These are phyloP conservation scores for Muscidifurax raptorellus DNA, from an alignment of 1,140 invertebrate species.

Conservation along the genomic window DNA sequence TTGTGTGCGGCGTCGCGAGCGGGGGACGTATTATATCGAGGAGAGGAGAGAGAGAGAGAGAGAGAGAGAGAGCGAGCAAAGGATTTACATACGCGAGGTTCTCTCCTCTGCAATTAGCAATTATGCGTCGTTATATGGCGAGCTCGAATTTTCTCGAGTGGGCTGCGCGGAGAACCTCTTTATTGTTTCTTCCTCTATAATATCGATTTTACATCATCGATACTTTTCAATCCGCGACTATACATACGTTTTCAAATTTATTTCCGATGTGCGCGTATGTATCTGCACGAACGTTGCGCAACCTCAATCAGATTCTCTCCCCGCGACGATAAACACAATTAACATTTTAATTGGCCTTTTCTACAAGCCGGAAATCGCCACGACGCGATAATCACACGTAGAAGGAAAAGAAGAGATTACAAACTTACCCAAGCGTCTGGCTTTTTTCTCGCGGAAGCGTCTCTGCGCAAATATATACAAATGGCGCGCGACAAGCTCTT, in stretches of 20 bases:
- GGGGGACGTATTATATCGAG: background rate
- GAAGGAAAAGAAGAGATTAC: too few species aligned
- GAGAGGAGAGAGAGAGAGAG: too few species aligned
- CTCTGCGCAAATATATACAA: slow-evolving; percentile 16
- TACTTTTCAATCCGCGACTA: background rate
- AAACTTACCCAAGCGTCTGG: too few species aligned
- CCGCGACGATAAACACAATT: too few species aligned
- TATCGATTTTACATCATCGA: background rate
- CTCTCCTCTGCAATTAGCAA: slow-evolving; percentile 34
- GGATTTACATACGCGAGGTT: slow-evolving; percentile 30
- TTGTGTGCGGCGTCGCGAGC: background rate
- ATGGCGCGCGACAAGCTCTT: slow-evolving; percentile 31
- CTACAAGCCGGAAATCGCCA: too few species aligned
- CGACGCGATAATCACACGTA: too few species aligned
- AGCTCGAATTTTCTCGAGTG: slow-evolving; percentile 21
- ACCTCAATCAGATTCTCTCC: too few species aligned
- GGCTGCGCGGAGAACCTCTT: slow-evolving; percentile 17
- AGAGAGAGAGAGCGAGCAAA: too few species aligned
- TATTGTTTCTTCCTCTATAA: background rate
- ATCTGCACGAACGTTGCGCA: too few species aligned
- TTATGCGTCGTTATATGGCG: slow-evolving; percentile 29
- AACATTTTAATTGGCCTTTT: too few species aligned
- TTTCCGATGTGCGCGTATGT: background rate
- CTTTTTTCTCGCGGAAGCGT: too few species aligned
- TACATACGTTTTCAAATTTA: background rate